Conservation (phyloP, 2,888 invertebrate species). For the Melanargia galathea region DNA sequence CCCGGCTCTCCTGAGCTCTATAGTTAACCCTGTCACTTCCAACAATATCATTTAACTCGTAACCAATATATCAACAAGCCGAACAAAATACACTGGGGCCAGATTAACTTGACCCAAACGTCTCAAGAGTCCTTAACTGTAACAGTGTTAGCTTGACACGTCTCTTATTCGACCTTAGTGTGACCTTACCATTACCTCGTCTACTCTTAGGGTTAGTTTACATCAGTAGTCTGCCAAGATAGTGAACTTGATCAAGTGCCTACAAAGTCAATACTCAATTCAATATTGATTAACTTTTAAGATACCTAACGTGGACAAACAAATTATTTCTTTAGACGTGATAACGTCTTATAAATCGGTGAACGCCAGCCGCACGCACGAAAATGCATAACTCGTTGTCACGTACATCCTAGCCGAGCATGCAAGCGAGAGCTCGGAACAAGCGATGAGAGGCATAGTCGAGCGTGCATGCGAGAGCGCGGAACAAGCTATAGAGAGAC, state of each 20-base stretch:
- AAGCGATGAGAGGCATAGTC: too few species aligned
- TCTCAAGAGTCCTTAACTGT: slow-evolving; percentile 18
- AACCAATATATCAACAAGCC: slow-evolving; percentile 6
- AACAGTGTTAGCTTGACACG: slow-evolving; percentile 18
- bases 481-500: too few species aligned
- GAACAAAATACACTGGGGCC: slow-evolving; percentile 9
- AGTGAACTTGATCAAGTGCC: background rate
- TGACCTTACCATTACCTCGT: too few species aligned
- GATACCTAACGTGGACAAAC: too few species aligned
- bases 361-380: too few species aligned
- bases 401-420: too few species aligned
- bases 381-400: too few species aligned
- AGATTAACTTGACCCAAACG: slow-evolving; percentile 19
- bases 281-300: too few species aligned
- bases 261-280: background rate
- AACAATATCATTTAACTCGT: slow-evolving; percentile 10
- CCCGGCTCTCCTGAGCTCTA: background rate
- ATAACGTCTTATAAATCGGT: too few species aligned
- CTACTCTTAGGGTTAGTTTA: background rate
- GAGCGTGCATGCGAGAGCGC: too few species aligned
- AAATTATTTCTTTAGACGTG: too few species aligned
- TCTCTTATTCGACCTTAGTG: slow-evolving; percentile 18
- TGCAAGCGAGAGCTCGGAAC: too few species aligned
- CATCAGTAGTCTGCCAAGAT: background rate
- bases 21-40: background rate